Conservation (phyloP, 2,888 invertebrate genomes). For the Drosophila macrothrix region DNA sequence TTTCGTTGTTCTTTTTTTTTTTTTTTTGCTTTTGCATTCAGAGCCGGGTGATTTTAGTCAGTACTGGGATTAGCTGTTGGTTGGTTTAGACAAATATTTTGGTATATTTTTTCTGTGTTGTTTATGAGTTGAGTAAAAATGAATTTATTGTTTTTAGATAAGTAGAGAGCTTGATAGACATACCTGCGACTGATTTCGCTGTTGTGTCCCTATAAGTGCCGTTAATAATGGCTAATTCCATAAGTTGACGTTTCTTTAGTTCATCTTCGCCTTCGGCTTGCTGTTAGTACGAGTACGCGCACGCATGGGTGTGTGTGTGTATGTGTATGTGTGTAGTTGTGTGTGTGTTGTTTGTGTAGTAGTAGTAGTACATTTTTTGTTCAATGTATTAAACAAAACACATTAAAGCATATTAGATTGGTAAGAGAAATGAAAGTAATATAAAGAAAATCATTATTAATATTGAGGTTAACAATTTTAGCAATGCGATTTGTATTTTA, state of each 20-base stretch:
- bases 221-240: slow-evolving; percentile 99
- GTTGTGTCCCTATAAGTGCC: slow-evolving; percentile 99
- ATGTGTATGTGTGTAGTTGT: slow-evolving; percentile 30
- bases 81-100: slow-evolving; percentile 43
- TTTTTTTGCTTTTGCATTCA: slow-evolving; percentile 9
- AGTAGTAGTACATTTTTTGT: slow-evolving; percentile 50
- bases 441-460: slow-evolving; percentile 65
- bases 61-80: slow-evolving; percentile 57
- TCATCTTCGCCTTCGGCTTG: slow-evolving; percentile 99
- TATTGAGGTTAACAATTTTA: slow-evolving; percentile 69
- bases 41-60: slow-evolving; percentile 42
- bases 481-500: slow-evolving; percentile 53
- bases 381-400: slow-evolving; percentile 79
- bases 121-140: slow-evolving; percentile 34
- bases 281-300: slow-evolving; percentile 85
- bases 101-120: slow-evolving; percentile 19
- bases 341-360: slow-evolving; percentile 44
- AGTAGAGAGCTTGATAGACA: slow-evolving; percentile 65
- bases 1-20: slow-evolving; percentile 1
- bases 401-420: slow-evolving; percentile 77
- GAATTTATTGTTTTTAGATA: slow-evolving; percentile 10
- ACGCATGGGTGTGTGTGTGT: slow-evolving; percentile 50
- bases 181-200: slow-evolving; percentile 94
- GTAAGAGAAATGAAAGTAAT: slow-evolving; percentile 71
- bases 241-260: slow-evolving; percentile 99